Conservation (phyloP, 2,888 invertebrate genomes). For the Caenorhabditis afra region DNA sequence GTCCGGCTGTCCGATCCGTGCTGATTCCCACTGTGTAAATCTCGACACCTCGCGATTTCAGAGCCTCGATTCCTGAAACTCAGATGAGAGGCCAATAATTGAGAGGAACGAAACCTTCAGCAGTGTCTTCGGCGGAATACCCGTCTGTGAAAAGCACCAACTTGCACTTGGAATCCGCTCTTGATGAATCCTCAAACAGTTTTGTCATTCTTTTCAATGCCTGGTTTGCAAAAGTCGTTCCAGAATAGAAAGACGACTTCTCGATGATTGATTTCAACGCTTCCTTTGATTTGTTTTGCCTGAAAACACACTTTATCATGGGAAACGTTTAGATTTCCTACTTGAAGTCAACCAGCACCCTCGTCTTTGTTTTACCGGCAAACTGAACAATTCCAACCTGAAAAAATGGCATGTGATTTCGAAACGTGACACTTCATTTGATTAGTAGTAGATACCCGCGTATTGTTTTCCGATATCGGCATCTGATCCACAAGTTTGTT, state of each 20-base stretch:
- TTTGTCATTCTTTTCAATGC: conserved; percentile 53
- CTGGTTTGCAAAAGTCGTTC: conserved; percentile 63
- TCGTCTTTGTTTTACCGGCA: conserved; percentile 50
- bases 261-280: conserved; percentile 39
- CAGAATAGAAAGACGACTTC: conserved; percentile 53
- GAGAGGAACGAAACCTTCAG: conserved; percentile 38
- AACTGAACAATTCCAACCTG: conserved; percentile 64
- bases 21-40: conserved; percentile 61
- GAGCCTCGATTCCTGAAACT: conserved; percentile 46
- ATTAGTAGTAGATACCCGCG: conserved; percentile 26
- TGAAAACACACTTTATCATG: conserved; percentile 14
- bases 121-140: conserved; percentile 60
- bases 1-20: conserved; percentile 25
- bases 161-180: conserved; percentile 32
- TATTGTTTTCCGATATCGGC: conserved; percentile 43
- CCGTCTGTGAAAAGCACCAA: conserved; percentile 64
- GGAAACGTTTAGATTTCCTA: conserved; percentile 4
- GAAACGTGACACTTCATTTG: not conserved
- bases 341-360: conserved; percentile 50
- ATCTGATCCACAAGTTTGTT: conserved; percentile 54
- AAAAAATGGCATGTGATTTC: conserved; percentile 16
- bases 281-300: not conserved
- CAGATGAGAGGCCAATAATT: not conserved
- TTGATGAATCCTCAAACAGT: conserved; percentile 43
- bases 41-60: conserved; percentile 50